Evolutionary conservation across 2,797 vertebrate species (phyloP).

Genomic region (Phataginus tricuspis): DNA sequence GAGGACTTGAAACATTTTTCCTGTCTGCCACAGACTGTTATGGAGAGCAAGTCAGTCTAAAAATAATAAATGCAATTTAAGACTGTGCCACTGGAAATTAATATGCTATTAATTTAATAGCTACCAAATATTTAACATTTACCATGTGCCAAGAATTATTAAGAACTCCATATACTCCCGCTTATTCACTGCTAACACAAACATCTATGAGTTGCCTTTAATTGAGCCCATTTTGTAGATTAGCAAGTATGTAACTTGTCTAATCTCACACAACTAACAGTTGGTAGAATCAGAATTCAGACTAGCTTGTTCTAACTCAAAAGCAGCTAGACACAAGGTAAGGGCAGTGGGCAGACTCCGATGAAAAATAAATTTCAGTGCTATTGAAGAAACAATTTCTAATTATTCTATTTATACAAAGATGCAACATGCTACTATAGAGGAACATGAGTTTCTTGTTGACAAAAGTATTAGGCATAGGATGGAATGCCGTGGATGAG

Average conservation of each 20-base stretch:
- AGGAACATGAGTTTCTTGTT: not conserved
- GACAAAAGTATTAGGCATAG: not conserved
- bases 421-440: not conserved
- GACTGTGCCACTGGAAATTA: not conserved
- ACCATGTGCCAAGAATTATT: not conserved
- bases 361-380: not conserved
- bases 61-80: slow-evolving; percentile 7
- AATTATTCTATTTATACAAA: not conserved
- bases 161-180: not conserved
- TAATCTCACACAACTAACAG: not conserved
- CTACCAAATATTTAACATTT: not conserved
- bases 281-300: not conserved
- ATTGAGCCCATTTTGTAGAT: not conserved
- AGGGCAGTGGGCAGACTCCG: not conserved
- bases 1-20: not conserved
- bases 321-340: not conserved
- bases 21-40: not conserved
- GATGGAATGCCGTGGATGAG: not conserved
- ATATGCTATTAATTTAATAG: not conserved
- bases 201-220: not conserved
- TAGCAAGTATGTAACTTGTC: not conserved
- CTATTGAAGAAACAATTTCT: not conserved
- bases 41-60: not conserved
- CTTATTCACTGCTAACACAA: not conserved
- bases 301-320: not conserved